Evolutionary conservation across 2,888 invertebrate species (phyloP).

Genomic region (Vannuccia rotundouncinata): DNA sequence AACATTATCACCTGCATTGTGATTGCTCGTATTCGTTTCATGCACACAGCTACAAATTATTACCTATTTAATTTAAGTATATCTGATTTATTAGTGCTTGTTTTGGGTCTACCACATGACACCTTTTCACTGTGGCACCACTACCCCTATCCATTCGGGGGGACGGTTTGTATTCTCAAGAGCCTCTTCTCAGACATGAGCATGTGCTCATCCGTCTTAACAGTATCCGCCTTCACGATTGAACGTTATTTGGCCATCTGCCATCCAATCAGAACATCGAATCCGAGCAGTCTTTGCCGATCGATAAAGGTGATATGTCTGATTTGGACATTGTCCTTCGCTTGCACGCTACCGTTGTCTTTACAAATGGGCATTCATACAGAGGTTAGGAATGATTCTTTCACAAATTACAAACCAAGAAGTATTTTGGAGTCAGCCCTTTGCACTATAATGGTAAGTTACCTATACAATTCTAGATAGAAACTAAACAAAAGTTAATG

Average conservation of each 20-base stretch:
- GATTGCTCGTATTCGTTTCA: conserved; percentile 69
- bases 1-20: conserved; percentile 78
- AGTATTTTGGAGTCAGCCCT: conserved; percentile 4
- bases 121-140: background rate
- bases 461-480: no score
- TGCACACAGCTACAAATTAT: conserved; percentile 85
- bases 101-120: conserved; percentile 25
- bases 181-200: conserved; percentile 25
- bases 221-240: conserved; percentile 25
- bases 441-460: conserved; percentile 28
- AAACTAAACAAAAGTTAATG: no score
- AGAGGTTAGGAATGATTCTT: conserved; percentile 28
- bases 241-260: conserved; percentile 35
- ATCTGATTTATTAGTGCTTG: conserved; percentile 64
- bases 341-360: conserved; percentile 13
- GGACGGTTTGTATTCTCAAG: conserved; percentile 17
- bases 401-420: conserved; percentile 12
- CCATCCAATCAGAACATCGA: conserved; percentile 24
- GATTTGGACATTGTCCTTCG: background rate
- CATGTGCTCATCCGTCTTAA: conserved; percentile 28
- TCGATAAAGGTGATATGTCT: conserved; percentile 7
- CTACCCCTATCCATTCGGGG: conserved; percentile 25
- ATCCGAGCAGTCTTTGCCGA: background rate
- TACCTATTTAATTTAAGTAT: conserved; percentile 80
- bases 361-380: conserved; percentile 25